Base-by-base conservation (phyloP, 2,888 invertebrate species). In the Onchidella celtica region DNA sequence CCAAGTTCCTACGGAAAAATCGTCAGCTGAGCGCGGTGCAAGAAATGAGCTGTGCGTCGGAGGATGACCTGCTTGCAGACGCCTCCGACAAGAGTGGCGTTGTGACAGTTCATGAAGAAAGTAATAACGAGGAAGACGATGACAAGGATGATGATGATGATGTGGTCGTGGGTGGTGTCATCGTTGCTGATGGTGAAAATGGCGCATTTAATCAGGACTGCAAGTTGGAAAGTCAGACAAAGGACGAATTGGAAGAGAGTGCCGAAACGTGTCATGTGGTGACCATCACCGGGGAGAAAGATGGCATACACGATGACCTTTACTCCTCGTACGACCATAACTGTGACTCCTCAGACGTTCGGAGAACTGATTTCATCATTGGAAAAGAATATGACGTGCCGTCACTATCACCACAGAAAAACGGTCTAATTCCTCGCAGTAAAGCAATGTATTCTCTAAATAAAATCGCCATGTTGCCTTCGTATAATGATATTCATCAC, bases 381-480 rank as follows among this genome's bases (percentile, higher is more conserved):
- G n/a, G n/a, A n/a, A 0, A 4, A 14, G 32, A 66, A 2, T 14
- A 34, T 2, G 55, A 76, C 47, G 9, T 29, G 2, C n/a, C 66
- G 6, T 24, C 27, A 6, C 2, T 24, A 6, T 27, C 65, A 2
- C 24, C 47, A n/a, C 17, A 32, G 11, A 59, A 65, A 21, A 65
- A 65, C 3, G 34, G 63, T 47, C n/a, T 65, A 1, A 21, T 65
- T 47, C 47, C 75, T 40, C n/a, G 17, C 1, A 40, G 59, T 4
- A 78, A 78, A 69, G 68, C 69, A 27, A 38, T 68, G 55, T 59
- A 27, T 29, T 59, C 69, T 38, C 29, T 78, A 21, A 38, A 68
- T 29, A 78, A 69, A 78, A 69, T 78, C 21, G 34, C 78, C 69
- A 38, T 69, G 59, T 59, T 78, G 69, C 78, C 78, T 78, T 78